phyloP scores from a whole-genome alignment of 2,888 invertebrate genomes.

The Protophormia terraenovae region DNA sequence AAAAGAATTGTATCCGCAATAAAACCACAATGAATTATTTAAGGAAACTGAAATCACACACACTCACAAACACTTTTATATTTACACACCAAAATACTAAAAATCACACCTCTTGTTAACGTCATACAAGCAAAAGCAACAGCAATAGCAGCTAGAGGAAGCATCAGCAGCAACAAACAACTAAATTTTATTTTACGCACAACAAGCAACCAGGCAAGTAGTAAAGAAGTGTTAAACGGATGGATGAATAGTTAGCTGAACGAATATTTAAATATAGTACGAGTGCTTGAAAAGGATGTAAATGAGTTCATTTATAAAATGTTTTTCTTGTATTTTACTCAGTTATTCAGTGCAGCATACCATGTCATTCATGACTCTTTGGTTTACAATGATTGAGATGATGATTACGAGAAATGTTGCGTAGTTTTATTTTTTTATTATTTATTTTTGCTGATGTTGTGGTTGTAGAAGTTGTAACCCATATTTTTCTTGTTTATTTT shows the following conservation, averaged over 20 bases:
- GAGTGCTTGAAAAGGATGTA: not conserved
- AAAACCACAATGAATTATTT: conserved; percentile 51
- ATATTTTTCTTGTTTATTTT: not conserved
- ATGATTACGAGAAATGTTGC: not conserved
- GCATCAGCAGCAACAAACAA: not conserved
- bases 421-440: too few species aligned
- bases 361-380: not conserved
- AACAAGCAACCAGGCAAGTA: conserved; percentile 5
- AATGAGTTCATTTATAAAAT: not conserved
- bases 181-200: conserved; percentile 36
- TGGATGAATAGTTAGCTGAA: not conserved
- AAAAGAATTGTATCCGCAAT: conserved; percentile 27
- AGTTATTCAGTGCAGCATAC: not conserved
- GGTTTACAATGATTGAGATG: not conserved
- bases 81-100: too few species aligned
- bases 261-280: not conserved
- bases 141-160: not conserved
- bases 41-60: conserved; percentile 18
- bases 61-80: not conserved
- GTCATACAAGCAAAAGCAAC: not conserved
- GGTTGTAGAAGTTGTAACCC: conserved; percentile 5
- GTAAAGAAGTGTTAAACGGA: conserved; percentile 7
- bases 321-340: not conserved
- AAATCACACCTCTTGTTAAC: too few species aligned
- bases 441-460: not conserved